These are phyloP conservation scores for Tauraco hartlaubi DNA, from an alignment of 2,797 vertebrate genomes.

Conservation along the genomic window DNA sequence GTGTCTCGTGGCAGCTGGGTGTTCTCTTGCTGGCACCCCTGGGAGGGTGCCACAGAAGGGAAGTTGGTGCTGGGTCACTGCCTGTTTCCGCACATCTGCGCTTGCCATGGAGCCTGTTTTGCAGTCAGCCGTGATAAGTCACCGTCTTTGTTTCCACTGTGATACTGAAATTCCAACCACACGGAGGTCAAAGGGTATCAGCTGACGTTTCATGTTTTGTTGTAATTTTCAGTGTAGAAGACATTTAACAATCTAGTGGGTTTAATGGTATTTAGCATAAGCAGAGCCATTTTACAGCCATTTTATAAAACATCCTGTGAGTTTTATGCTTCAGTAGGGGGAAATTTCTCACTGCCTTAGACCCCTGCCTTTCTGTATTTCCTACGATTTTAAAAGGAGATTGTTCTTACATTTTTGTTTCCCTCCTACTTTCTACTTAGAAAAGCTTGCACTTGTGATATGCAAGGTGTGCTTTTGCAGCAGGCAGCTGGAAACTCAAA, in stretches of 20 bases:
- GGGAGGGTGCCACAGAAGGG: neutral
- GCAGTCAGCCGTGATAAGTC: neutral
- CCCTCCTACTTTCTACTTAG: neutral
- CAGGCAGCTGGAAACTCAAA: neutral
- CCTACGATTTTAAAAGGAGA: neutral
- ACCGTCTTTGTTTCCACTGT: neutral
- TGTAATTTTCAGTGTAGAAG: neutral
- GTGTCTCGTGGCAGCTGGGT: neutral
- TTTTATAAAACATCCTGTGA: neutral
- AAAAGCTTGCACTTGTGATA: slow-evolving; percentile 14
- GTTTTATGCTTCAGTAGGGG: neutral
- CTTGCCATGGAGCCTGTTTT: neutral
- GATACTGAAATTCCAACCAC: neutral
- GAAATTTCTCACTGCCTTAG: neutral
- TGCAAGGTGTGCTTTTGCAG: neutral
- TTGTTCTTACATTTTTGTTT: neutral
- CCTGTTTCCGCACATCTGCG: fast-evolving
- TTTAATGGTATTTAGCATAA: neutral
- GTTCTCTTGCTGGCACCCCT: neutral
- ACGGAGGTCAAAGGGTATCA: neutral
- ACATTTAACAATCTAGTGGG: neutral
- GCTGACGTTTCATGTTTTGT: neutral
- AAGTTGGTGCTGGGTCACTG: neutral
- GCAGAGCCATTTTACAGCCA: neutral
- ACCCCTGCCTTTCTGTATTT: neutral